phyloP scores from a whole-genome alignment of 2,113 vertebrate genomes.

The Alectura lathami region DNA sequence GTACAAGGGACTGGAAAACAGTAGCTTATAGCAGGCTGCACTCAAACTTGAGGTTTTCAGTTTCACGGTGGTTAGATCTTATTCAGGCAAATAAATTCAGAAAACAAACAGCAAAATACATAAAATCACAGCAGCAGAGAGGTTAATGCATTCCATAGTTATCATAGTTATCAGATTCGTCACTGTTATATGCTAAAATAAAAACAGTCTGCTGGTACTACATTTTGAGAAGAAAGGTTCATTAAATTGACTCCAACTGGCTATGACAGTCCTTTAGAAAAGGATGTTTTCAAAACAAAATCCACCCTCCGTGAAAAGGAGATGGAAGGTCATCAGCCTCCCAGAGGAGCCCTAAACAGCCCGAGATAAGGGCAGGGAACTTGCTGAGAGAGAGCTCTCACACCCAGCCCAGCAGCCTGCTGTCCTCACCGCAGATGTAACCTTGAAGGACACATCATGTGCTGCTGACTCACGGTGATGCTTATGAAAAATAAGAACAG shows the following conservation, averaged over 20 bases:
- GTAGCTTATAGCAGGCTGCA: constrained; percentile 37
- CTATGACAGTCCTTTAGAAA: constrained; percentile 17
- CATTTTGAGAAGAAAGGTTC: constrained; percentile 19
- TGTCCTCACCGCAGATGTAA: constrained; percentile 53
- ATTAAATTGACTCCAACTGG: constrained; percentile 16
- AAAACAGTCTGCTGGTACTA: not conserved
- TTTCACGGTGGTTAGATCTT: constrained; percentile 28
- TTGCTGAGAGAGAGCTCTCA: constrained; percentile 56
- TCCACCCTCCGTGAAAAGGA: constrained; percentile 23
- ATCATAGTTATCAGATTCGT: constrained; percentile 1
- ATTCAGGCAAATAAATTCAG: constrained; percentile 54
- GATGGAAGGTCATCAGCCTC: constrained; percentile 64
- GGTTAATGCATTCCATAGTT: not conserved
- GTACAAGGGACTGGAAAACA: constrained; percentile 35
- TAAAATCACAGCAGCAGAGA: not conserved
- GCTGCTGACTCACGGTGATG: constrained; percentile 55
- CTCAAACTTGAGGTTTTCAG: constrained; percentile 46
- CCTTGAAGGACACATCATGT: constrained; percentile 48
- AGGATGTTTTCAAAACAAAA: constrained; percentile 56
- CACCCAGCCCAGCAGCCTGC: not conserved
- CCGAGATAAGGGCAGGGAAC: constrained; percentile 62
- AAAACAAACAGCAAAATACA: constrained; percentile 47
- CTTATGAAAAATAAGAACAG: constrained; percentile 24
- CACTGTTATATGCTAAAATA: not conserved
- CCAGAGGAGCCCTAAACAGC: constrained; percentile 57